Percentiles rank a stretch among this genome's conserved stretches.
Conservation (phyloP, 2,797 vertebrate genomes). For the Tachyglossus aculeatus region DNA sequence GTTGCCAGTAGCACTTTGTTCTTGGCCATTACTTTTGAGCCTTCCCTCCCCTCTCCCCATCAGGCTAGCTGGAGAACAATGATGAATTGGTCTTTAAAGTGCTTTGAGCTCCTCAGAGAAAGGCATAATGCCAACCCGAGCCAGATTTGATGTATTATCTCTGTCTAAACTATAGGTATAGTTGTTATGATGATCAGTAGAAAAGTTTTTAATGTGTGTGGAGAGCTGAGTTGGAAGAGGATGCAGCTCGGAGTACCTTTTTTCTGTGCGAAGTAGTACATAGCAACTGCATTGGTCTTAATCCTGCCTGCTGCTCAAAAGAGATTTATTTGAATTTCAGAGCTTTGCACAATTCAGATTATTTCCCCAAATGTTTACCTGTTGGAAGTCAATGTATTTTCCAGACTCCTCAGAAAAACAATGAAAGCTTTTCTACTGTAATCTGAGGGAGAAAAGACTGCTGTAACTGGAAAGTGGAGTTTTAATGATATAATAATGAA, state of each 20-base stretch:
- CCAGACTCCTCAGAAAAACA: too few relatives aligned
- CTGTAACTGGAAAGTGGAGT: background rate
- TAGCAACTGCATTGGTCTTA: too few relatives aligned
- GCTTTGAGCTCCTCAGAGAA: too few relatives aligned
- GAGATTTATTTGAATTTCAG: background rate
- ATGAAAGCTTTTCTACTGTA: conserved; percentile 6
- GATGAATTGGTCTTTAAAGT: background rate
- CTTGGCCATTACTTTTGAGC: too few relatives aligned
- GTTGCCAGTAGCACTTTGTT: background rate
- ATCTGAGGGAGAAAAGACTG: background rate
- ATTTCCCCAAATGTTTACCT: background rate
- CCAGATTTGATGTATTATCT: background rate
- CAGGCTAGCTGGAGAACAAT: background rate
- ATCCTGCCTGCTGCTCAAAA: too few relatives aligned
- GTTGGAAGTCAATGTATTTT: background rate
- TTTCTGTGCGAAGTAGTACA: background rate
- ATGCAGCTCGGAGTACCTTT: background rate
- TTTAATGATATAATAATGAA: background rate
- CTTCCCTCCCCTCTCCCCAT: too few relatives aligned
- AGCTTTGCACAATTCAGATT: background rate
- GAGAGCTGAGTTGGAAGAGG: background rate
- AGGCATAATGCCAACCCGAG: too few relatives aligned
- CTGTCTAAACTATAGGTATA: background rate
- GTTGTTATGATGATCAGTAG: background rate
- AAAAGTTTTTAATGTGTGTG: background rate